Evolutionary conservation across 2,888 invertebrate species (phyloP), one percentile per base, ranked within the genome.

Genomic region (Drosophila pegasa): DNA sequence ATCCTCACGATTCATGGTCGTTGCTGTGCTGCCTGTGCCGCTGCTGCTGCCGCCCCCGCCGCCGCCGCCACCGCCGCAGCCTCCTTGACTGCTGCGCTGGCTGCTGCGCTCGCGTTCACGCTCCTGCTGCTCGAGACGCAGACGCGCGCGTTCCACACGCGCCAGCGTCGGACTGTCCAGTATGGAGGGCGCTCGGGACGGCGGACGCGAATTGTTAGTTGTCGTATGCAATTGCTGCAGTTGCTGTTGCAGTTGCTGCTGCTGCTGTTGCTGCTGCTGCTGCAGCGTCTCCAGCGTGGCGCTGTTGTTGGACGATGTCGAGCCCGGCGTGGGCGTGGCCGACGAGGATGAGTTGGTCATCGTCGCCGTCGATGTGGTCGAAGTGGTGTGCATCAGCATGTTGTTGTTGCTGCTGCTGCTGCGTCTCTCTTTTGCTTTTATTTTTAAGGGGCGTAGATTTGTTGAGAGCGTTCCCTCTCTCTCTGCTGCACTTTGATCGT

Each of bases 81-180:
- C 60, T 29, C 73, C 76, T 27, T 75, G 87, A 50, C 79, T 80
- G 55, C 80, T 70, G 22, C 84, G 75, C 48, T 88, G 83, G 8
- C 71, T 71, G 58, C 76, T 69, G 45, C 77, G 79, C 10, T 84
- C 85, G 8, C 85, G 63, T 18, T 80, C 80, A 10, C 75, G 73
- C 20, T 84, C 80, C 68, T 88, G 81, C 59, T 90, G 93, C 78
- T 94, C 94, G 77, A 94, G 93, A 64, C 94, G 92, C 74, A 94
- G 88, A 78, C 94, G 93, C 45, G 94, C 94, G 82, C 94, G 93
- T 90, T 94, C 94, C 65, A 94, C 94, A 78, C 94, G 92, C 70
- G 94, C 94, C 84, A 94, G 91, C 75, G 94, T 94, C 74, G 94
- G 94, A 71, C 94, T 94, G 89, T 94, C 94, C 84, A 94, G 91